Conservation (phyloP, 2,888 invertebrate species). For the Zele albiditarsus region DNA sequence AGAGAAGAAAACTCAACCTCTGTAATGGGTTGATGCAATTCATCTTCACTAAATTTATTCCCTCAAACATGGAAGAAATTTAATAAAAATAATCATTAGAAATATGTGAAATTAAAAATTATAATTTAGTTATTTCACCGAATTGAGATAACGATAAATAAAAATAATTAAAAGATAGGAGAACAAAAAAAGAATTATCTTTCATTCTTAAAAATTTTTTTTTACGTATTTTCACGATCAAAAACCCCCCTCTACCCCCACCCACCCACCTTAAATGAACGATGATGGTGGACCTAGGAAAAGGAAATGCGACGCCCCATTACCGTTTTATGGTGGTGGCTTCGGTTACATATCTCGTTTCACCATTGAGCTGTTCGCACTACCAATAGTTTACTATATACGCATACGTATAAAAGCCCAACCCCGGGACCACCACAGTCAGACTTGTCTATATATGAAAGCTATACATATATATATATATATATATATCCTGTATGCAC, state of each 20-base stretch:
- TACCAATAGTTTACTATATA: conserved; percentile 64
- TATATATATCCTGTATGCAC: conserved; percentile 31
- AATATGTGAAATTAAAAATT: too few relatives aligned
- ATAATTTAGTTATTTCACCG: too few relatives aligned
- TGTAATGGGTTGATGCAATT: too few relatives aligned
- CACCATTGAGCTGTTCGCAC: conserved; percentile 71
- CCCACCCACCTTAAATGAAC: conserved; percentile 19
- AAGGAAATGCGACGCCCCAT: conserved; percentile 72
- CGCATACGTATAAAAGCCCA: conserved; percentile 39
- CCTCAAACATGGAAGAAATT: too few relatives aligned
- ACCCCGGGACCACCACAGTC: conserved; percentile 53
- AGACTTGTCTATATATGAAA: conserved; percentile 59
- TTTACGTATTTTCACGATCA: background rate
- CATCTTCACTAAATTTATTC: too few relatives aligned
- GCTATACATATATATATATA: conserved; percentile 26
- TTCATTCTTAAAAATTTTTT: background rate
- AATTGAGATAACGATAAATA: too few relatives aligned
- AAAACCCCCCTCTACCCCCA: conserved; percentile 33
- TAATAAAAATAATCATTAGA: too few relatives aligned
- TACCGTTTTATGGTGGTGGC: conserved; percentile 70
- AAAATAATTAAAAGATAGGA: background rate
- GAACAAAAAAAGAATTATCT: background rate
- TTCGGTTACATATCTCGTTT: conserved; percentile 71
- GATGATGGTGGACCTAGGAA: conserved; percentile 56
- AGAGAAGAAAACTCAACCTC: too few relatives aligned